These are phyloP conservation scores for Metacarcinus magister DNA, from an alignment of 2,888 invertebrate species.

Conservation along the genomic window DNA sequence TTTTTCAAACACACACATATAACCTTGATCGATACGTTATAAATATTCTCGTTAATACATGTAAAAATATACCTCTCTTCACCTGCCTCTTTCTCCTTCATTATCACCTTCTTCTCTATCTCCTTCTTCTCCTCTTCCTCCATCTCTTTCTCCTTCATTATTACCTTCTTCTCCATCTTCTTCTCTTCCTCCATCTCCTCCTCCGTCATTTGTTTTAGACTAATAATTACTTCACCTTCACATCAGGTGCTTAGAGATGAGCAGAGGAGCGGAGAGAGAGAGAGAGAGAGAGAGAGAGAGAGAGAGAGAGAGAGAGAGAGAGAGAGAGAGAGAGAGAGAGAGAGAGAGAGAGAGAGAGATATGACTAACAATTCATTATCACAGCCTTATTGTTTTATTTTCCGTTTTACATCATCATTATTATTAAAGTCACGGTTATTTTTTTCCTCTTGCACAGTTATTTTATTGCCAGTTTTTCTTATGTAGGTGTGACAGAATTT, in stretches of 20 bases:
- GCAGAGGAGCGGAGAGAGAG: too few species aligned
- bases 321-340: not conserved
- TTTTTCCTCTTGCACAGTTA: not conserved
- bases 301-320: not conserved
- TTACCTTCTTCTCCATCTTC: not conserved
- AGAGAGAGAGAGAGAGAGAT: too few species aligned
- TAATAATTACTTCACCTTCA: not conserved
- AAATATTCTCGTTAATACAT: not conserved
- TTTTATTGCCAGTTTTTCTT: too few species aligned
- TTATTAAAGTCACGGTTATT: not conserved
- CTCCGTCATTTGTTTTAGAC: not conserved
- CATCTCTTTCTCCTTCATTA: too few species aligned
- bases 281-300: slow-evolving; percentile 26
- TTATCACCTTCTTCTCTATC: not conserved
- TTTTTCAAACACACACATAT: too few species aligned
- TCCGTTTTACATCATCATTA: not conserved
- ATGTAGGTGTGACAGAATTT: too few species aligned
- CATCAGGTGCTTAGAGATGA: not conserved
- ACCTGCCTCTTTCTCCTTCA: too few species aligned
- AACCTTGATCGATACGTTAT: not conserved
- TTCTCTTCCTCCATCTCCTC: not conserved
- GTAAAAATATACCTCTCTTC: too few species aligned
- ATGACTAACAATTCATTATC: too few species aligned
- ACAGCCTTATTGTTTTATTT: not conserved
- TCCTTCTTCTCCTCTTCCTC: not conserved